Base-by-base conservation (phyloP, 1,140 invertebrate species). In the Drosophila jambulina region DNA sequence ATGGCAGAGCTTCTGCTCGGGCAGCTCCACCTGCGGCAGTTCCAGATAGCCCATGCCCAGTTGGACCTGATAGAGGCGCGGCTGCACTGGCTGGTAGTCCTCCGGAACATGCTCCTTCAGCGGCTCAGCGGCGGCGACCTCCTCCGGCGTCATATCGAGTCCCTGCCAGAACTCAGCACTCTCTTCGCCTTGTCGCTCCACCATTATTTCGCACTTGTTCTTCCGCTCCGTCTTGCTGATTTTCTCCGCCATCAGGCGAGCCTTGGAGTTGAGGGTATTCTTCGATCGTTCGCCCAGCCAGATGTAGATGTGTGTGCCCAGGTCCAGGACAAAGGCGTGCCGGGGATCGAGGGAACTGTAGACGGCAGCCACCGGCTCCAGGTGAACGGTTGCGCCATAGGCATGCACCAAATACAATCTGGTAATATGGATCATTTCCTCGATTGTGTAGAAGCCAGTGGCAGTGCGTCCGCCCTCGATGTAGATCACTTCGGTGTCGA, bases 161-260 rank as follows among this genome's bases (percentile, higher is more conserved):
- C 94, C 92, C 43, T 94, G 93, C 96, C 98, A 98, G 93, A 99
- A 99, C 25, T 97, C 97, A 32, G 94, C 93, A 2, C 95, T 95
- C 92, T 99, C 98, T 46, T 96, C 94, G 4, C 91, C 96, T 93
- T 98, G 97, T 32, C 94, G 94, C 91, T 99, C 96, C 1, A 97
- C 96, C 40, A 97, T 94, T 49, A 99, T 97, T 85, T 99, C 98
- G 1, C 98, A 96, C 92, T 97, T 97, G 84, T 98, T 98, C 93
- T 99, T 99, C 21, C 99, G 94, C 93, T 99, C 99, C 92, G 99
- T 98, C 94, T 99, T 99, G 92, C 99, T 99, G 40, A 99, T 98
- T 93, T 99, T 99, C 93, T 99, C 99, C 3, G 98, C 97, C 94
- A 99, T 96, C 5, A 99, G 93, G 57, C 99, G 95, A 1, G 98